Conservation (phyloP, 2,113 vertebrate species). For the Python bivittatus region DNA sequence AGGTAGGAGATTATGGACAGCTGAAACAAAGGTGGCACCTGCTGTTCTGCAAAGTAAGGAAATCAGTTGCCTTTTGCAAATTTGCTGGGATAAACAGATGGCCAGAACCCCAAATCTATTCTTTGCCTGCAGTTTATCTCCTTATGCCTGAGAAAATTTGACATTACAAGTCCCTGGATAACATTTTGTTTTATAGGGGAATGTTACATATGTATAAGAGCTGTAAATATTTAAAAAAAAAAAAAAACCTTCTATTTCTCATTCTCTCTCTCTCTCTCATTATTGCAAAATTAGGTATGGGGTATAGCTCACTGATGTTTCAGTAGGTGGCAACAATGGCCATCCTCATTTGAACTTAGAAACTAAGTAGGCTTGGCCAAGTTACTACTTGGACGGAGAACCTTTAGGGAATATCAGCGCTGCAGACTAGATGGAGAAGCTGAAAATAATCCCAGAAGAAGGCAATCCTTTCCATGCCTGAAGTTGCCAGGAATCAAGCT, state of each 20-base stretch:
- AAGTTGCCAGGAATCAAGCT: background rate
- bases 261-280: background rate
- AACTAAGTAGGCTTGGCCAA: background rate
- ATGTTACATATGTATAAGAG: constrained; percentile 44
- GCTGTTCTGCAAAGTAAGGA: constrained; percentile 64
- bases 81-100: constrained; percentile 66
- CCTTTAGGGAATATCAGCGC: no score
- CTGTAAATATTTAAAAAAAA: background rate
- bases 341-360: background rate
- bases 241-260: background rate
- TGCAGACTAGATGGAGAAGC: background rate
- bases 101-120: constrained; percentile 53
- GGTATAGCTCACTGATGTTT: background rate
- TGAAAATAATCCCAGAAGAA: background rate
- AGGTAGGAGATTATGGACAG: constrained; percentile 53
- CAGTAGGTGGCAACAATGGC: background rate
- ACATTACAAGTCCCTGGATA: constrained; percentile 52
- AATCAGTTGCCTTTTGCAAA: constrained; percentile 58
- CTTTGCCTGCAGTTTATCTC: constrained; percentile 59
- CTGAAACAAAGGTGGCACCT: constrained; percentile 64
- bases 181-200: constrained; percentile 46
- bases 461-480: background rate
- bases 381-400: background rate
- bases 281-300: background rate
- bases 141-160: constrained; percentile 47